A percentile compares a stretch with the other conserved stretches of the same genome.
Conservation (phyloP, 1,140 invertebrate genomes). For the Leptoteleia sp. region DNA sequence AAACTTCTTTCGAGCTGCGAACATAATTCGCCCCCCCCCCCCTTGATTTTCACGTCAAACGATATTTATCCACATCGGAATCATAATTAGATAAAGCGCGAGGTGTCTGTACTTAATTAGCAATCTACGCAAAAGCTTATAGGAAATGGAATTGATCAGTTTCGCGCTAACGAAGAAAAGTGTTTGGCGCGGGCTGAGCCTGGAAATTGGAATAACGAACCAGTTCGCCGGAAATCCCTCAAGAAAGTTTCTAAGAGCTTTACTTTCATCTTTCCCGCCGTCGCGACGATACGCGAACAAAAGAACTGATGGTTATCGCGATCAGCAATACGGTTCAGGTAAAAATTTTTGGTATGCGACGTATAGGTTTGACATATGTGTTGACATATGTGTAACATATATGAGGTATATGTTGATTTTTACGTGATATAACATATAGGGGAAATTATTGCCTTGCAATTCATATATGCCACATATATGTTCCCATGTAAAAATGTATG, state of each 20-base stretch:
- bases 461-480: too few relatives aligned
- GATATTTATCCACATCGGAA: constrained; percentile 18
- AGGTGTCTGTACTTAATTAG: constrained; percentile 40
- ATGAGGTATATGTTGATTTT: too few relatives aligned
- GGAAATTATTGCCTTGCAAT: too few relatives aligned
- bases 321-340: too few relatives aligned
- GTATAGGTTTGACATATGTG: too few relatives aligned
- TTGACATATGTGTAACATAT: too few relatives aligned
- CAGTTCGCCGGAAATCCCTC: constrained; percentile 17
- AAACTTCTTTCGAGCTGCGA: constrained; percentile 1
- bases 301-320: background rate
- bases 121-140: constrained; percentile 19
- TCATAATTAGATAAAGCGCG: constrained; percentile 24
- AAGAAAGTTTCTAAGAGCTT: constrained; percentile 21
- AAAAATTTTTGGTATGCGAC: too few relatives aligned
- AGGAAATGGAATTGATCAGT: constrained; percentile 40
- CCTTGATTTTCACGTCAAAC: constrained; percentile 12
- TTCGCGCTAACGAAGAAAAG: constrained; percentile 41
- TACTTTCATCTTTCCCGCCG: background rate
- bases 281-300: constrained; percentile 5
- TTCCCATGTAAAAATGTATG: too few relatives aligned
- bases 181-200: constrained; percentile 8
- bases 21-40: too few relatives aligned
- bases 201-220: constrained; percentile 40
- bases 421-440: too few relatives aligned